Conservation (phyloP, 2,113 vertebrate species). For the Orthonyx spaldingii region DNA sequence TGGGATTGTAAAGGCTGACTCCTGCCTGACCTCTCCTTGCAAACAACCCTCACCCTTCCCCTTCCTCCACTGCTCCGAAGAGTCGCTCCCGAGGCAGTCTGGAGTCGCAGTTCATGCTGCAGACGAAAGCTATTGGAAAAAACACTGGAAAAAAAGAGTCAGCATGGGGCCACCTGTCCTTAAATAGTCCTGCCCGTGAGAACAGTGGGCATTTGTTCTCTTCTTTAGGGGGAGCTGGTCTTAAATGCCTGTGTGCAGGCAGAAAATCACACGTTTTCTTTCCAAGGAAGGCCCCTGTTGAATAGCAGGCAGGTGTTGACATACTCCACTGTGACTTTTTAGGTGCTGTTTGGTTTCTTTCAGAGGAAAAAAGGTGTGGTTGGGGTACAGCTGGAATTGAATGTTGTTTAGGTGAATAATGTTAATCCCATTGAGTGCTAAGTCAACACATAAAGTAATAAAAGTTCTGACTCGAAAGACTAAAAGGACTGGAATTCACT, state of each 20-base stretch:
- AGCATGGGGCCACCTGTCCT: constrained; percentile 50
- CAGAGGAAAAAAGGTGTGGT: neutral
- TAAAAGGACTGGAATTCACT: neutral
- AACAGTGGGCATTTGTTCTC: constrained; percentile 47
- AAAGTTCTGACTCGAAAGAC: neutral
- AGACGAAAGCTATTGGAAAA: constrained; percentile 46
- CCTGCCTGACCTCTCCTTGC: constrained; percentile 62
- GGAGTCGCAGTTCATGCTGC: neutral
- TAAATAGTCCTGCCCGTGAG: constrained; percentile 29
- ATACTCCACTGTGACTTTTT: neutral
- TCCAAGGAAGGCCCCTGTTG: neutral
- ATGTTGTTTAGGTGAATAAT: neutral
- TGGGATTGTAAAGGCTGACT: constrained; percentile 71
- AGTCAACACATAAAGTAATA: neutral
- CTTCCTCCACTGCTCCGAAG: constrained; percentile 17
- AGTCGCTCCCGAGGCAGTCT: constrained; percentile 41
- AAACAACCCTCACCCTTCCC: constrained; percentile 57
- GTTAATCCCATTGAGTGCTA: constrained; percentile 7
- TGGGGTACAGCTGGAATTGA: neutral
- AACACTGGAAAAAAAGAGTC: neutral
- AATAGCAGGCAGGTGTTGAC: neutral
- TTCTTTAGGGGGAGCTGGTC: neutral
- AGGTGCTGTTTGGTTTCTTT: neutral
- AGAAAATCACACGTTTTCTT: neutral
- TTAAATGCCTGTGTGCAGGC: neutral